Percentiles rank a stretch among this genome's conserved stretches.
These are phyloP conservation scores for Platysternon megacephalum DNA, from an alignment of 2,113 vertebrate species.

Conservation along the genomic window DNA sequence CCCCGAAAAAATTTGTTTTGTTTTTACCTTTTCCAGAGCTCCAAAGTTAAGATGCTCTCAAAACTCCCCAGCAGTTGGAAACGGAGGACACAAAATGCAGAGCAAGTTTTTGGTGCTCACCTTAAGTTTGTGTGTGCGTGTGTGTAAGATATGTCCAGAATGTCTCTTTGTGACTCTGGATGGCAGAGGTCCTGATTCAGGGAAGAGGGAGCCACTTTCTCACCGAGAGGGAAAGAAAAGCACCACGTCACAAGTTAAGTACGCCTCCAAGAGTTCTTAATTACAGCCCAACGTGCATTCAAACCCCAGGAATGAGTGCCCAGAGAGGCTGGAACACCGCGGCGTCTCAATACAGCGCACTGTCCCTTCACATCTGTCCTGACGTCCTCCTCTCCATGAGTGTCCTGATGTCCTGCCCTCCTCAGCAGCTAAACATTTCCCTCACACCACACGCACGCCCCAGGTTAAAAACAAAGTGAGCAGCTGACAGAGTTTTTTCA, in stretches of 20 bases:
- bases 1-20: background rate
- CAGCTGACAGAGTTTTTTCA: background rate
- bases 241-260: constrained; percentile 82
- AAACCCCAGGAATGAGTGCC: constrained; percentile 67
- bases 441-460: background rate
- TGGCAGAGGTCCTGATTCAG: constrained; percentile 80
- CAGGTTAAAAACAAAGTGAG: background rate
- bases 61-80: constrained; percentile 49
- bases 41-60: constrained; percentile 59
- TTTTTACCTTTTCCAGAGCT: constrained; percentile 76
- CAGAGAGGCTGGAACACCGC: constrained; percentile 39
- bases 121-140: constrained; percentile 71
- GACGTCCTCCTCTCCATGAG: constrained; percentile 18
- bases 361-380: constrained; percentile 28
- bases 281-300: constrained; percentile 78
- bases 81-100: constrained; percentile 53
- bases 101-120: constrained; percentile 69
- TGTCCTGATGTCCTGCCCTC: background rate
- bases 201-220: constrained; percentile 78
- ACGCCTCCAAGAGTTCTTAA: constrained; percentile 81
- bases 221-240: constrained; percentile 80
- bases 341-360: constrained; percentile 24
- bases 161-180: constrained; percentile 78
- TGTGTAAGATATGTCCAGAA: constrained; percentile 56
- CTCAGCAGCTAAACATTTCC: constrained; percentile 43